Base-by-base conservation (phyloP, 2,888 invertebrate species). In the Dicyrtoma fusca region DNA sequence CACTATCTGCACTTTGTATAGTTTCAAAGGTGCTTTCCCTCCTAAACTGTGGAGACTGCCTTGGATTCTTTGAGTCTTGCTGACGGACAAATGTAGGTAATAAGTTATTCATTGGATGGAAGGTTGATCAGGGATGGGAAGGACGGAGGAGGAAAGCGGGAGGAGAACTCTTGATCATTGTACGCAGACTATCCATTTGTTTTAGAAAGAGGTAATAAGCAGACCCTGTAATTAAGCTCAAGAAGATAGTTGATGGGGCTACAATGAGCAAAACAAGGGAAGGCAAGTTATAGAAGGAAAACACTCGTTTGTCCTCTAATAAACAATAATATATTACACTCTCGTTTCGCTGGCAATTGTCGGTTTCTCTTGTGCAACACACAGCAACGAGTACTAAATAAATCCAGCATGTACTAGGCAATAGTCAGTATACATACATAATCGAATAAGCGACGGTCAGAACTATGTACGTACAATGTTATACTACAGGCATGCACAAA, bases 161-260 rank as follows among this genome's bases (percentile, higher is more conserved):
- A 63, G 62, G 62, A 44, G 62, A 63, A 17, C 13, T 53, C 14
- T n/a, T 66, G 64, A 64, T 49, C 49, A 25, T 63, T 25, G 34
- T 42, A 14, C n/a, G 10, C 8, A 61, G 44, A 61, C 61, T 19
- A 44, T 61, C 44, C 61, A 69, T 57, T 57, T 69, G 44, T 55
- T 44, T 69, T 59, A 17, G 21, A 17, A 23, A 53, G 25, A 45
- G 53, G 57, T 69, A 69, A 69, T 65, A 65, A 49, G 59, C 45
- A 45, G 59, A 44, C 69, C 69, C 69, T 69, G 59, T 69, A 69
- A 69, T 69, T 69, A 55, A 55, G 21, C 17, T 17, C 51, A 25
- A 34, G 51, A 63, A 61, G 45, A 63, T 44, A 63, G 63, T 63
- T 63, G 53, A 55, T 23, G 55, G 21, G 4, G 13, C 21, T 23